Evolutionary conservation across 2,797 vertebrate genomes (phyloP), one percentile per base, ranked within the genome.

Genomic region (Typhlichthys eigenmanni): DNA sequence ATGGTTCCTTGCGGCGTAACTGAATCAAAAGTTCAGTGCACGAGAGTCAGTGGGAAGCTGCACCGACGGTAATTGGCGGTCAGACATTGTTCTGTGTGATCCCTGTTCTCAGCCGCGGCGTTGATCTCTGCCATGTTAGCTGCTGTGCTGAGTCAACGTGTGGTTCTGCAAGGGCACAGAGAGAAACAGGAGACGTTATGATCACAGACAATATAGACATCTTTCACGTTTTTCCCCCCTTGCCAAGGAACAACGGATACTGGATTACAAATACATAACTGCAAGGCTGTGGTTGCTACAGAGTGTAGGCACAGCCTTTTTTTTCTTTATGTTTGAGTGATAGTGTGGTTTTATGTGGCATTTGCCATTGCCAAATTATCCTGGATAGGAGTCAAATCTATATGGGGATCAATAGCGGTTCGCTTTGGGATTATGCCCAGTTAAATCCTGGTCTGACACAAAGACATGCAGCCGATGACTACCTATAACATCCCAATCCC

Each of bases 111-210:
- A 92, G 92, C 92, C 89, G 78, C 72, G 76, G 84, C 85, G 86
- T 78, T 13, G 24, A 71, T 78, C 75, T 82, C 84, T 86, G 88
- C 91, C 91, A 91, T 88, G 96, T 96, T 98, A 99, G 93, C 96
- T 98, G 95, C 94, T 98, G 91, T 99, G 97, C 86, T 98, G 96
- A 88, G 95, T 98, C 95, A 98, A 94, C 80, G 96, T 95, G 91
- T 99, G 96, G 84, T 99, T 99, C 97, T 99, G 94, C 56, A 78
- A 83, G 64, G 78, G 80, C 71, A 82, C 53, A 83, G 53, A 84
- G 66, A 74, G 52, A 78, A 71, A 79, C 43, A 57, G 24, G 64
- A 68, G 13, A 73, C 45, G 65, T 84, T 75, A 85, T 74, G 59
- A 86, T 75, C 55, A 55, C 55, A 60, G 43, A 57, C 13, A 66